Evolutionary conservation across 1,140 invertebrate genomes (phyloP).

Genomic region (Ptiloglossa arizonensis): DNA sequence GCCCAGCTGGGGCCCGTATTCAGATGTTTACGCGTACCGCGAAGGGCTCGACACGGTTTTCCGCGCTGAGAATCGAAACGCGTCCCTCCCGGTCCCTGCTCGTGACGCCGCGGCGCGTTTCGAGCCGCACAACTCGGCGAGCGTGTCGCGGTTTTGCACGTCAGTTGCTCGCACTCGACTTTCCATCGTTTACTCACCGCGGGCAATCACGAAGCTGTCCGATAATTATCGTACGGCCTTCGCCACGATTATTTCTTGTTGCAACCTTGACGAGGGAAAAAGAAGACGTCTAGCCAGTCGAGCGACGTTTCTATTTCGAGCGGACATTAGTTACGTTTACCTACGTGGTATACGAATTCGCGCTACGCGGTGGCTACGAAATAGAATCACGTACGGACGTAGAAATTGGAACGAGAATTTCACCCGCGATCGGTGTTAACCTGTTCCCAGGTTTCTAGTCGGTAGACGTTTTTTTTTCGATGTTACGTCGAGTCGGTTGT

Average conservation of each 20-base stretch:
- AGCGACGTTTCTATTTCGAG: background rate
- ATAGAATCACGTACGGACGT: background rate
- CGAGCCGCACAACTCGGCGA: too few relatives aligned
- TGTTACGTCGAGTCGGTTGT: background rate
- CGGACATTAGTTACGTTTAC: background rate
- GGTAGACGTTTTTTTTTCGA: background rate
- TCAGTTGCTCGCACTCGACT: conserved; percentile 17
- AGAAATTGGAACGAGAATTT: conserved; percentile 37
- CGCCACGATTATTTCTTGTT: conserved; percentile 38
- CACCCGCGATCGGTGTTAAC: conserved; percentile 7
- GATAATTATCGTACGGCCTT: conserved; percentile 46
- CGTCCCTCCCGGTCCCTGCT: too few relatives aligned
- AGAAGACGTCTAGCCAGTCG: background rate
- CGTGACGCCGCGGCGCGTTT: too few relatives aligned
- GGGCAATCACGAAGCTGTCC: conserved; percentile 31
- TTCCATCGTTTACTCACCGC: conserved; percentile 53
- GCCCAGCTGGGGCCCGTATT: conserved; percentile 20
- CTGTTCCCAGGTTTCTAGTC: conserved; percentile 5
- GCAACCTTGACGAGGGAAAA: conserved; percentile 38
- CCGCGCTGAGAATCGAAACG: background rate
- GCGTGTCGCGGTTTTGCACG: too few relatives aligned
- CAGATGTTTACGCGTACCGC: conserved; percentile 32
- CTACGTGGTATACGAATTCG: background rate
- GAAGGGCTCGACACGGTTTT: conserved; percentile 32
- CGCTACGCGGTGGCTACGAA: background rate